Conservation (phyloP, 1,140 invertebrate genomes). For the Apis laboriosa region DNA sequence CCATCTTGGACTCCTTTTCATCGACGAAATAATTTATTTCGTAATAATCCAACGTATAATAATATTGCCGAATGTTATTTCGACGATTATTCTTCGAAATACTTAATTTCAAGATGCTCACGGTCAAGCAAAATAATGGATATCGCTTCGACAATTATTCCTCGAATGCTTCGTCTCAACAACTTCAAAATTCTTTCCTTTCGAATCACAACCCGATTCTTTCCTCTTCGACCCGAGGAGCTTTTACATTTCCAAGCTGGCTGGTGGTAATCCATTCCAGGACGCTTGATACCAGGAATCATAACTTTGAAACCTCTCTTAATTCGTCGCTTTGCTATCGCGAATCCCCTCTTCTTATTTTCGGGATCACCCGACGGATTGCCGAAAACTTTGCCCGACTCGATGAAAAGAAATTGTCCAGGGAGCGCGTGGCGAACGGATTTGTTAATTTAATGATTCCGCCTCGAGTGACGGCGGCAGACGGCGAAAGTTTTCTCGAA, state of each 20-base stretch:
- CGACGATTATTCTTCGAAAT: no score
- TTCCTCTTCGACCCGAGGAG: neutral
- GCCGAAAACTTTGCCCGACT: constrained; percentile 23
- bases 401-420: constrained; percentile 50
- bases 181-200: neutral
- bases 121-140: no score
- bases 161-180: neutral
- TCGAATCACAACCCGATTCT: neutral
- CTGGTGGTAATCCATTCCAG: neutral
- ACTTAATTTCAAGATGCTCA: no score
- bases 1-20: no score
- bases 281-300: neutral
- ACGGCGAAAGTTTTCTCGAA: constrained; percentile 25
- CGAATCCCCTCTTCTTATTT: neutral
- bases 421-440: constrained; percentile 24
- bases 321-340: neutral
- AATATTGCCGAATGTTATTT: no score
- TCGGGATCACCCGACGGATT: constrained; percentile 12
- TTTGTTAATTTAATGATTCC: constrained; percentile 52
- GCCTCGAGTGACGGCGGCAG: constrained; percentile 21
- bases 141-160: no score
- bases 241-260: constrained; percentile 26
- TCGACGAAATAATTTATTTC: no score
- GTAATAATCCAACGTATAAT: no score
- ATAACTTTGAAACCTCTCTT: constrained; percentile 27